Percentiles rank a stretch among this genome's conserved stretches.
Evolutionary conservation across 2,888 invertebrate genomes (phyloP).

Genomic region (Esperia sulphurella): DNA sequence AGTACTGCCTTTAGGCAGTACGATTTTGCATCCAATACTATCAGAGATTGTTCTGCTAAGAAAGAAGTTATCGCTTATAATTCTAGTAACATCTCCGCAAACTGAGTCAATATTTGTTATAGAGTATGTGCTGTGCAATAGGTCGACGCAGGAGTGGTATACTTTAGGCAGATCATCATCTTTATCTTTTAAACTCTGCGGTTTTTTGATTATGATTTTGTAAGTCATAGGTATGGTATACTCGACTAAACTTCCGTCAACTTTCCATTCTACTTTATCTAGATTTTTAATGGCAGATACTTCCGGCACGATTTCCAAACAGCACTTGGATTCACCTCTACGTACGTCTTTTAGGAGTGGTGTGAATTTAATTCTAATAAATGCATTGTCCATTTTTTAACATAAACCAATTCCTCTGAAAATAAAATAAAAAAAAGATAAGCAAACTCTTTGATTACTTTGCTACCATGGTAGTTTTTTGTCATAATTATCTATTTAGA

Average conservation of each 20-base stretch:
- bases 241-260: constrained; percentile 42
- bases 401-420: constrained; percentile 13
- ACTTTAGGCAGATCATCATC: constrained; percentile 24
- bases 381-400: constrained; percentile 46
- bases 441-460: neutral
- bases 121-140: constrained; percentile 27
- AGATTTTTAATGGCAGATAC: constrained; percentile 49
- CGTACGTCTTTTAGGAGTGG: constrained; percentile 41
- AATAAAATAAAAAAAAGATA: constrained; percentile 19
- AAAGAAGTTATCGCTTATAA: constrained; percentile 49
- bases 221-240: constrained; percentile 60
- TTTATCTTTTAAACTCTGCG: constrained; percentile 9
- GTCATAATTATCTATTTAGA: too few relatives aligned
- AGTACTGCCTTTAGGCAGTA: neutral
- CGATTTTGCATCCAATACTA: constrained; percentile 11
- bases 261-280: constrained; percentile 50
- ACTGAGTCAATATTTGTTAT: constrained; percentile 25
- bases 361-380: constrained; percentile 51
- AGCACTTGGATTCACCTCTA: constrained; percentile 39
- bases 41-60: constrained; percentile 23
- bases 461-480: too few relatives aligned
- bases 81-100: constrained; percentile 39
- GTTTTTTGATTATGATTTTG: constrained; percentile 52
- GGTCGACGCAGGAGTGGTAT: constrained; percentile 66
- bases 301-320: constrained; percentile 60